Base-by-base conservation (phyloP, 92 coral and sea anemone genomes). In the Heliopora coerulea region DNA sequence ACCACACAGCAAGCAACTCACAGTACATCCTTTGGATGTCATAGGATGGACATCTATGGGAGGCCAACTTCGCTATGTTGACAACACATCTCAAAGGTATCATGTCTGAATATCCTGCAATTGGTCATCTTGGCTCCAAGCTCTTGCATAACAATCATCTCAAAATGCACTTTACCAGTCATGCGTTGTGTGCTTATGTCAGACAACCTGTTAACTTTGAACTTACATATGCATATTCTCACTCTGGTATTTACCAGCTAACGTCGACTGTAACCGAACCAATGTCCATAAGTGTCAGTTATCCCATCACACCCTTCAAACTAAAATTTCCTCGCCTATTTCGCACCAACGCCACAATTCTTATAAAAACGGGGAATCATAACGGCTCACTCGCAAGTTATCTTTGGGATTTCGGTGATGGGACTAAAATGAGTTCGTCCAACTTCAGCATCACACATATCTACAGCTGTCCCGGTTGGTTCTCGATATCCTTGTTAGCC, bases 401-500 rank as follows among this genome's bases (percentile, higher is more conserved):
- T 69, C 33, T 66, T 1, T 92, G 97, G 97, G 83, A 89, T 68
- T 92, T 92, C 59, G 96, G 96, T 4, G 89, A 92, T 60, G 92
- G 89, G 30, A 52, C 62, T 20, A 41, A 9, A 9, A 12, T 74
- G 61, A 86, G 84, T 62, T 76, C 84, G 18, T 80, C 80, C 65
- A 8, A 42, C 4, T 56, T 69, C 7, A 54, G 20, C 7, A 81
- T 81, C 3, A 78, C 49, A 24, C 83, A 89, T 79, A 79, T 83
- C 12, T 92, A 81, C 72, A 39, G 65, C 8, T 37, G 68, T 18
- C 80, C 84, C 20, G 92, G 92, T 9, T 70, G 59, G 24, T 92
- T 75, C 79, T 15, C 54, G 9, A 73, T 89, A 28, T 80, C 69
- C 20, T 79, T 92, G 0, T 80, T 75, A 4, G 96, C 91, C 41